Evolutionary conservation across 2,113 vertebrate genomes (phyloP), one percentile per base, ranked within the genome.

Genomic region (Potamarius usumacintae): DNA sequence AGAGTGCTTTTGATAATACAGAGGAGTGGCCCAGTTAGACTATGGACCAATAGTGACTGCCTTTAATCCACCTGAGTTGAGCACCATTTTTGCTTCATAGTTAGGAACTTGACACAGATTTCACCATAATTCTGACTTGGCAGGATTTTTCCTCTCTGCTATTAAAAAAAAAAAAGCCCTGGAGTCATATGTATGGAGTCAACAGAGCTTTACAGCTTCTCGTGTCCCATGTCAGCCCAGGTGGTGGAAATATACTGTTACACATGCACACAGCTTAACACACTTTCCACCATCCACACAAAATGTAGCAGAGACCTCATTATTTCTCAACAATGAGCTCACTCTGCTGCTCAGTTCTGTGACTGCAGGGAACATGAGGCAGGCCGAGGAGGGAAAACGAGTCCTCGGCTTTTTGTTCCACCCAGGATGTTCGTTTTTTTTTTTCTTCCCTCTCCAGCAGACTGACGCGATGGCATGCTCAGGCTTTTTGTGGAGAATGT

Each of bases 291-390:
- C 52, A n/a, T 86, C 72, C 83, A 85, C 65, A 85, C 86, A 60
- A 88, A 88, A 88, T 82, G 84, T 86, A 85, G 69, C 78, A 69
- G 63, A 71, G 92, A 85, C 89, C 92, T 94, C 92, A 91, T 92
- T 93, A 93, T 94, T 92, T 93, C 92, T 94, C 88, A 84, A 89
- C 91, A 88, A 90, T 95, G 94, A 94, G 92, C 92, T 94, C 93
- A 93, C 92, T 87, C 90, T 90, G 88, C 83, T 90, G 79, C 3
- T 57, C 30, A 12, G 27, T 82, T 42, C 82, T 67, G 72, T 15
- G 15, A 67, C 82, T 88, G 79, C 80, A 87, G 87, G 78, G 84
- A 87, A 74, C 42, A n/a, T 52, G 74, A 86, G 63, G 69, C 81
- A 79, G 69, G 50, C 78, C 69, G 50, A 78, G 82, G 34, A 34